A percentile compares a stretch with the other conserved stretches of the same genome.
Evolutionary conservation across 1,140 invertebrate species (phyloP).

Genomic region (Platyscapa corneri): DNA sequence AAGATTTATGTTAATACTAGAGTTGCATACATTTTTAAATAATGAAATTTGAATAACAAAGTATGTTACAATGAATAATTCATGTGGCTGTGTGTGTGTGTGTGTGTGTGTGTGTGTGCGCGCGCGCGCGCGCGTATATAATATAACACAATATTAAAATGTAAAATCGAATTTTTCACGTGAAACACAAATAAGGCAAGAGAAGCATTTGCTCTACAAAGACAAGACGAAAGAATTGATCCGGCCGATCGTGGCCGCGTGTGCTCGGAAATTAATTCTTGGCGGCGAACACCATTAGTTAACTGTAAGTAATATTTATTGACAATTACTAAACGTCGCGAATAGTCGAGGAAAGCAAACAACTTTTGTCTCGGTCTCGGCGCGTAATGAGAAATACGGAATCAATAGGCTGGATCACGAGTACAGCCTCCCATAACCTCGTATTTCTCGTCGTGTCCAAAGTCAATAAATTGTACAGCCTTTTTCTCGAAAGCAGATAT

Average conservation of each 20-base stretch:
- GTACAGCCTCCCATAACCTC: neutral
- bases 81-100: neutral
- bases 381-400: neutral
- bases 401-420: neutral
- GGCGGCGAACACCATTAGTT: neutral
- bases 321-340: neutral
- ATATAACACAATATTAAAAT: neutral
- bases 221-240: too few species aligned
- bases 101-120: neutral
- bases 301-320: neutral
- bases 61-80: neutral
- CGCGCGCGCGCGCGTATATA: neutral
- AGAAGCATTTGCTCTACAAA: neutral
- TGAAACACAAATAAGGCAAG: neutral
- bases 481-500: neutral
- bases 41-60: constrained; percentile 4
- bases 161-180: neutral
- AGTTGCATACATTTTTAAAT: neutral
- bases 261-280: neutral
- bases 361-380: neutral
- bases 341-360: constrained; percentile 1
- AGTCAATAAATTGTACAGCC: neutral
- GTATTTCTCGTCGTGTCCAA: neutral
- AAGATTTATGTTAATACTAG: neutral
- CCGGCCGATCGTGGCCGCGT: neutral